phyloP scores from a whole-genome alignment of 2,888 invertebrate genomes.

The Ectropis crepuscularia region DNA sequence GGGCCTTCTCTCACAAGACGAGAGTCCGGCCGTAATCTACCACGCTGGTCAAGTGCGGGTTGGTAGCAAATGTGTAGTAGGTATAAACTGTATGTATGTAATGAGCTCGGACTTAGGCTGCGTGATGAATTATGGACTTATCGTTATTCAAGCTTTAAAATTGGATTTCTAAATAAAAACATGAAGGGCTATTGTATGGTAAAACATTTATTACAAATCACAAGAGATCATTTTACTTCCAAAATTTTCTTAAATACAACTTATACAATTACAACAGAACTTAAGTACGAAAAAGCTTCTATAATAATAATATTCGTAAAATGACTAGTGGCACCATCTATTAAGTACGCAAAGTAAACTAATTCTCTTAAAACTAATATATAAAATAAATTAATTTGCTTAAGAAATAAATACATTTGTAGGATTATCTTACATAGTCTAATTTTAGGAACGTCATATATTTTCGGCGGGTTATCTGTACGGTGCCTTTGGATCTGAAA shows the following conservation, averaged over 20 bases:
- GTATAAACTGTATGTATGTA: too few relatives aligned
- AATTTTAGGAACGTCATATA: constrained; percentile 63
- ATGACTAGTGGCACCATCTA: constrained; percentile 34
- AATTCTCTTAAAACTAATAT: constrained; percentile 2
- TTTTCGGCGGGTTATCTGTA: constrained; percentile 65
- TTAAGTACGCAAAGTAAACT: constrained; percentile 33
- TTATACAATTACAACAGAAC: constrained; percentile 4
- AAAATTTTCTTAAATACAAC: constrained; percentile 13
- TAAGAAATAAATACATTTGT: constrained; percentile 37
- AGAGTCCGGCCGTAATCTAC: too few relatives aligned
- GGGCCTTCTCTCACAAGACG: too few relatives aligned
- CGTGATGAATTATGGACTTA: too few relatives aligned
- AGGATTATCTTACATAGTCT: constrained; percentile 28
- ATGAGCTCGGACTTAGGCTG: too few relatives aligned
- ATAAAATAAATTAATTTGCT: constrained; percentile 35
- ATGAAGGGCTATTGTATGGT: constrained; percentile 42
- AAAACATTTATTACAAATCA: constrained; percentile 70
- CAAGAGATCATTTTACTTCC: constrained; percentile 50
- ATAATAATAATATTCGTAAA: constrained; percentile 13
- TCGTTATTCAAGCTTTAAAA: background rate
- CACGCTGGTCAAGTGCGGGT: too few relatives aligned
- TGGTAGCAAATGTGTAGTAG: too few relatives aligned
- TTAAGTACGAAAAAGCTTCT: constrained; percentile 27
- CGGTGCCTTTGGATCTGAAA: constrained; percentile 45
- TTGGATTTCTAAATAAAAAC: constrained; percentile 13